These are phyloP conservation scores for Pipistrellus pygmaeus DNA, from an alignment of 2,797 vertebrate species.

Conservation along the genomic window DNA sequence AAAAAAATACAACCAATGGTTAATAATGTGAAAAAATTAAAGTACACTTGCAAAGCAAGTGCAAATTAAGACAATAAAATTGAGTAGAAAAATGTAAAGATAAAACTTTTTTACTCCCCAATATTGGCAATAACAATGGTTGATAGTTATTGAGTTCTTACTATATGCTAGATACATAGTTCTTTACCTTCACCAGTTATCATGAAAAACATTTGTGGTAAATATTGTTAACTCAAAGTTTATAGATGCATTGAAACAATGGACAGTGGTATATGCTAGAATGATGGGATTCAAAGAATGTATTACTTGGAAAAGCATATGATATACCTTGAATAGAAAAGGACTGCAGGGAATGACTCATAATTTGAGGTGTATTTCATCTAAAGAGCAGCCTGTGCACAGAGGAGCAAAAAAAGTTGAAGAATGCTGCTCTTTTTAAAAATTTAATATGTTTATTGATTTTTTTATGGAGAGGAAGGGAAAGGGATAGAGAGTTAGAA, in stretches of 20 bases:
- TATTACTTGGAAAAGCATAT: background rate
- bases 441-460: too few relatives aligned
- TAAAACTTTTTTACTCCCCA: background rate
- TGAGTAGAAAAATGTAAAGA: background rate
- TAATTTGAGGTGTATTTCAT: background rate
- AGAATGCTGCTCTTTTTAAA: background rate
- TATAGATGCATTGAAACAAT: background rate
- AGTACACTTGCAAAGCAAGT: background rate
- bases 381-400: background rate
- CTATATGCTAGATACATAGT: background rate
- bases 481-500: too few relatives aligned
- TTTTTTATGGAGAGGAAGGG: too few relatives aligned
- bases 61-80: background rate
- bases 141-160: background rate
- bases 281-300: background rate
- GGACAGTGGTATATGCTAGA: background rate
- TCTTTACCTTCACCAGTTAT: background rate
- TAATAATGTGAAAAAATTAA: conserved; percentile 18
- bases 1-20: conserved; percentile 32
- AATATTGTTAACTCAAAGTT: background rate
- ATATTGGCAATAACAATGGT: background rate
- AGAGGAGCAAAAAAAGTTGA: background rate
- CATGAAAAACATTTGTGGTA: background rate
- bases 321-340: background rate
- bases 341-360: background rate